Conservation (phyloP, 2,888 invertebrate species). For the Eilema caniola region DNA sequence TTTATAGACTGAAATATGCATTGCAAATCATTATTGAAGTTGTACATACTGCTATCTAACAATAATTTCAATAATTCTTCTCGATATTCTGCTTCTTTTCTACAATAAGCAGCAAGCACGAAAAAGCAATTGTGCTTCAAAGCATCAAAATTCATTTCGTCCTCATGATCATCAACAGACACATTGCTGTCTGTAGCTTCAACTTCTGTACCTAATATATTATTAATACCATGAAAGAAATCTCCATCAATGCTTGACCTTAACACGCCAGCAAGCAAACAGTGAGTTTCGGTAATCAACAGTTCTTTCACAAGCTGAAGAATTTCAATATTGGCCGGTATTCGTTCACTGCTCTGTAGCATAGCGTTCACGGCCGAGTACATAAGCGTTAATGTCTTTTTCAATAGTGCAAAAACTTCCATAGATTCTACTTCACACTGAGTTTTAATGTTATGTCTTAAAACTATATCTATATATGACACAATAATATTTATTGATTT, state of each 20-base stretch:
- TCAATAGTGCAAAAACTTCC: slow-evolving; percentile 54
- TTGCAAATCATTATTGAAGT: slow-evolving; percentile 65
- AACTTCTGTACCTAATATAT: slow-evolving; percentile 63
- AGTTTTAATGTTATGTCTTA: slow-evolving; percentile 59
- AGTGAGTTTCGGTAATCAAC: slow-evolving; percentile 61
- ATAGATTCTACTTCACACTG: slow-evolving; percentile 51
- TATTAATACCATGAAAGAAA: slow-evolving; percentile 70
- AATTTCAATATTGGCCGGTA: slow-evolving; percentile 60
- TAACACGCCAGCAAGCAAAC: slow-evolving; percentile 55
- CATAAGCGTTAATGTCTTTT: slow-evolving; percentile 56
- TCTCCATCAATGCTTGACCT: slow-evolving; percentile 63
- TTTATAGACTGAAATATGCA: slow-evolving; percentile 71
- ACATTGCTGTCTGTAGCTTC: slow-evolving; percentile 61
- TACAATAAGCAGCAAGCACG: slow-evolving; percentile 74
- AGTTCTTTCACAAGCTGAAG: slow-evolving; percentile 62
- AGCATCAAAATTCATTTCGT: slow-evolving; percentile 62
- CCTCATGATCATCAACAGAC: slow-evolving; percentile 66
- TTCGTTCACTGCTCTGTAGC: slow-evolving; percentile 59
- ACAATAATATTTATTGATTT: slow-evolving; percentile 59
- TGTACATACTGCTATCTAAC: slow-evolving; percentile 69
- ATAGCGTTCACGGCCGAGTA: slow-evolving; percentile 54
- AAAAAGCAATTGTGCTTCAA: slow-evolving; percentile 71
- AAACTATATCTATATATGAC: slow-evolving; percentile 61
- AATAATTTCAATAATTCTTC: slow-evolving; percentile 73
- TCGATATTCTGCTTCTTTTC: slow-evolving; percentile 62